A percentile compares a stretch with the other conserved stretches of the same genome.
phyloP scores from a whole-genome alignment of 2,113 vertebrate genomes.

The Gasterosteus nipponicus region DNA sequence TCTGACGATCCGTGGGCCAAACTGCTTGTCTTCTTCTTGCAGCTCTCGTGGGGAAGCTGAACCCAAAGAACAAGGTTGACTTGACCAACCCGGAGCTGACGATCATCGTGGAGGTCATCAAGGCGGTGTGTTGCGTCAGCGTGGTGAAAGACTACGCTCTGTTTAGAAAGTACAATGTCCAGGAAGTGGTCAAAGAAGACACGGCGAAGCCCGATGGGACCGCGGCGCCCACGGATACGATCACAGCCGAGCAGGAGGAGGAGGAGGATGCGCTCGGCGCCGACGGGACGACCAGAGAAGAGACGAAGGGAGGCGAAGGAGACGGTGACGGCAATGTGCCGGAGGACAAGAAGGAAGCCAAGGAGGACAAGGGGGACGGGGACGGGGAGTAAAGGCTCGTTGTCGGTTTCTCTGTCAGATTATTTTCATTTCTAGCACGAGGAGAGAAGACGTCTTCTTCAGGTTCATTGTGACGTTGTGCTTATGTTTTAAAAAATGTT shows the following conservation, averaged over 20 bases:
- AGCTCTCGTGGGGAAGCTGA: constrained; percentile 91
- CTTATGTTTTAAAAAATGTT: constrained; percentile 22
- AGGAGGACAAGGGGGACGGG: constrained; percentile 21
- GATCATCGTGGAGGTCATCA: constrained; percentile 95
- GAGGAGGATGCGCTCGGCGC: not conserved
- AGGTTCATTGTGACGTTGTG: constrained; percentile 21
- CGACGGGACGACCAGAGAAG: not conserved
- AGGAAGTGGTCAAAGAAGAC: constrained; percentile 89
- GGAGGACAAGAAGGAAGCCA: not conserved
- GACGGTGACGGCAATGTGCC: not conserved
- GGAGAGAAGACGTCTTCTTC: not conserved
- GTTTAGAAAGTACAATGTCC: constrained; percentile 94
- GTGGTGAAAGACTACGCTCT: constrained; percentile 92
- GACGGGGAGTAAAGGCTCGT: constrained; percentile 28
- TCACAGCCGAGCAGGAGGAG: constrained; percentile 17
- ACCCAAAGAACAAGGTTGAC: constrained; percentile 94
- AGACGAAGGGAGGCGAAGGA: not conserved
- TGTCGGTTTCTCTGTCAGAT: not conserved
- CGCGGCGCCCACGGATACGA: not conserved
- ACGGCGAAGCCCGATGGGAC: constrained; percentile 38
- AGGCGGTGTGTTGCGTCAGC: constrained; percentile 91
- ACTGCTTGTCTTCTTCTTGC: not conserved
- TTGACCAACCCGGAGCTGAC: constrained; percentile 92
- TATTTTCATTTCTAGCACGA: not conserved
- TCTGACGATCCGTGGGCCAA: not conserved